Percentiles rank a stretch among this genome's conserved stretches.
phyloP scores from a whole-genome alignment of 2,797 vertebrate species.

The Chiloscyllium punctatum region DNA sequence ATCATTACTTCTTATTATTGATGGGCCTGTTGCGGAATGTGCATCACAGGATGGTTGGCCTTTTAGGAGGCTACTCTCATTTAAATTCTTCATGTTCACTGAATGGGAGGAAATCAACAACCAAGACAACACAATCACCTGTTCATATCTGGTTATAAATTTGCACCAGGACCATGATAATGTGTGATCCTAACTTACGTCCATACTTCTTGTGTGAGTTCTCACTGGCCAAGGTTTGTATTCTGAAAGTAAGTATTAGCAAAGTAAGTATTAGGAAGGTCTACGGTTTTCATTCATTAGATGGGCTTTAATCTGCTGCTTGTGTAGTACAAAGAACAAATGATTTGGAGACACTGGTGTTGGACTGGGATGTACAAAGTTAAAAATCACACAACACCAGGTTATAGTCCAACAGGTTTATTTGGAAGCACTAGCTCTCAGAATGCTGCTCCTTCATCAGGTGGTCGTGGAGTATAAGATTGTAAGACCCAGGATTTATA shows the following conservation, averaged over 20 bases:
- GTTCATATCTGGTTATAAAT: neutral
- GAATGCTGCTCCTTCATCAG: no score
- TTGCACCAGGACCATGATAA: neutral
- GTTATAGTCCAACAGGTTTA: no score
- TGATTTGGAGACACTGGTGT: no score
- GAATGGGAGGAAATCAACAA: neutral
- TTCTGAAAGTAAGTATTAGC: neutral
- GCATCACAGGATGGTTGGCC: neutral
- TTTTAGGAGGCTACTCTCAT: neutral
- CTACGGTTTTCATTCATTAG: neutral
- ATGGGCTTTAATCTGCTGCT: neutral
- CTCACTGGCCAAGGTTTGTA: neutral
- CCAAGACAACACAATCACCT: neutral
- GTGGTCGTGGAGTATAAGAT: no score
- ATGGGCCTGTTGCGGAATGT: neutral
- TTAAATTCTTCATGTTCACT: neutral
- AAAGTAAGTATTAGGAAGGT: neutral
- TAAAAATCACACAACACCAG: no score
- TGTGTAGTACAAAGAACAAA: no score
- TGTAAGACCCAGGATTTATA: no score
- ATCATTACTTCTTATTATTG: neutral
- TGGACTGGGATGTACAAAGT: no score
- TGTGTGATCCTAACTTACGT: neutral
- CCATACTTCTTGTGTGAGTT: neutral
- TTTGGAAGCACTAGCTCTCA: no score